Evolutionary conservation across 2,888 invertebrate species (phyloP).

Genomic region (Calliopum simillimum): DNA sequence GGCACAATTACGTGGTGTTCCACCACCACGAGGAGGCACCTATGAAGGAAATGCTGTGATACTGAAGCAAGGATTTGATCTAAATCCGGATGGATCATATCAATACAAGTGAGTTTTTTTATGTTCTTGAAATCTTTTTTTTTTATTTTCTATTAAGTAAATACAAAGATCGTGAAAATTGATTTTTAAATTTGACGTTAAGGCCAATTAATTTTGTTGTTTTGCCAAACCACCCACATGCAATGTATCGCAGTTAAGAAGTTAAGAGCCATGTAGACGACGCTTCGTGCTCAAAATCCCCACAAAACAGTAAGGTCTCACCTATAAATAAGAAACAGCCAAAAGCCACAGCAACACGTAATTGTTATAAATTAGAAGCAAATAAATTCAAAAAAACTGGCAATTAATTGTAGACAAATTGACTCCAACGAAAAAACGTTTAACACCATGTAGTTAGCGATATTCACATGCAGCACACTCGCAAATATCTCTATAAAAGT

Average conservation of each 20-base stretch:
- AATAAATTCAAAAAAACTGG: not conserved
- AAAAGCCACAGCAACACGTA: not conserved
- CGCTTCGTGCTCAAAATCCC: too few species aligned
- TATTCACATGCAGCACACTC: slow-evolving; percentile 2
- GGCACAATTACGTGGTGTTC: slow-evolving; percentile 61
- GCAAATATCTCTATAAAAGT: not conserved
- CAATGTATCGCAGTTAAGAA: not conserved
- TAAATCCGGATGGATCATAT: slow-evolving; percentile 69
- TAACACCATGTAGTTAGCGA: slow-evolving; percentile 5
- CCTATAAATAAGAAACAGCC: not conserved
- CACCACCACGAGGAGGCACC: slow-evolving; percentile 56
- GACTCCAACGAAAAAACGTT: slow-evolving; percentile 6
- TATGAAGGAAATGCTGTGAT: slow-evolving; percentile 68
- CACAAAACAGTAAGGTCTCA: not conserved
- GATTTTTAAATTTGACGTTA: too few species aligned
- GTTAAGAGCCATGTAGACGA: not conserved
- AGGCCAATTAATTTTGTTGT: too few species aligned
- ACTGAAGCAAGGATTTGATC: slow-evolving; percentile 68
- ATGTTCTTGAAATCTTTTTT: too few species aligned
- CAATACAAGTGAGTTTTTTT: slow-evolving; percentile 67
- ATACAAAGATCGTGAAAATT: too few species aligned
- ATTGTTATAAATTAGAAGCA: slow-evolving; percentile 12
- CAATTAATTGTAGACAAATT: slow-evolving; percentile 20
- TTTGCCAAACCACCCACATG: not conserved
- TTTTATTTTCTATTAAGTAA: too few species aligned